phyloP scores from a whole-genome alignment of 2,888 invertebrate species.

The Rhaphigaster nebulosa region DNA sequence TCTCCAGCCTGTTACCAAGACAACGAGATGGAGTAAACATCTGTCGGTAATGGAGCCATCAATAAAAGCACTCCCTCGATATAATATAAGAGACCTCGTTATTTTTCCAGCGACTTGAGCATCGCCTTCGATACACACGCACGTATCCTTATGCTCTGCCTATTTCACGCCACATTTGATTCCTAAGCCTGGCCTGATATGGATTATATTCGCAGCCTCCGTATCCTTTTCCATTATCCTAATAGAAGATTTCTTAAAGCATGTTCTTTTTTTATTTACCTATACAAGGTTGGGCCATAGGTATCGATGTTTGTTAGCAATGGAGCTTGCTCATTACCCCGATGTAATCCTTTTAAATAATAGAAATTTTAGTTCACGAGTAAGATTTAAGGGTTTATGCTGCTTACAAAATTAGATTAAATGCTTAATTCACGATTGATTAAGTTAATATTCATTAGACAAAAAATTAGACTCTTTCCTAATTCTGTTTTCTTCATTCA shows the following conservation, averaged over 20 bases:
- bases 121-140: conserved; percentile 40
- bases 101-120: conserved; percentile 51
- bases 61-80: conserved; percentile 48
- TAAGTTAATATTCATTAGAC: too few relatives aligned
- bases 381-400: too few relatives aligned
- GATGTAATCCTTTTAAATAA: not conserved
- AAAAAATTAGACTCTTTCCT: too few relatives aligned
- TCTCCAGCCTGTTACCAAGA: conserved; percentile 25
- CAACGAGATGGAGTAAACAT: conserved; percentile 53
- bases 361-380: not conserved
- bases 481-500: too few relatives aligned
- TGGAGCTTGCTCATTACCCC: too few relatives aligned
- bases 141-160: conserved; percentile 44
- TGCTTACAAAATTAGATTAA: too few relatives aligned
- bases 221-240: conserved; percentile 6
- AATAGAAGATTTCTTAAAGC: conserved; percentile 25
- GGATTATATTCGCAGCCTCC: conserved; percentile 37
- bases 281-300: not conserved
- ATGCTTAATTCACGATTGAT: too few relatives aligned
- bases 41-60: conserved; percentile 57
- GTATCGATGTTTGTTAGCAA: not conserved
- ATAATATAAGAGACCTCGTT: conserved; percentile 47
- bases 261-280: not conserved
- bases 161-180: conserved; percentile 56
- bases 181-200: conserved; percentile 46